Conservation (phyloP, 2,113 vertebrate genomes). For the Aptenodytes patagonicus region DNA sequence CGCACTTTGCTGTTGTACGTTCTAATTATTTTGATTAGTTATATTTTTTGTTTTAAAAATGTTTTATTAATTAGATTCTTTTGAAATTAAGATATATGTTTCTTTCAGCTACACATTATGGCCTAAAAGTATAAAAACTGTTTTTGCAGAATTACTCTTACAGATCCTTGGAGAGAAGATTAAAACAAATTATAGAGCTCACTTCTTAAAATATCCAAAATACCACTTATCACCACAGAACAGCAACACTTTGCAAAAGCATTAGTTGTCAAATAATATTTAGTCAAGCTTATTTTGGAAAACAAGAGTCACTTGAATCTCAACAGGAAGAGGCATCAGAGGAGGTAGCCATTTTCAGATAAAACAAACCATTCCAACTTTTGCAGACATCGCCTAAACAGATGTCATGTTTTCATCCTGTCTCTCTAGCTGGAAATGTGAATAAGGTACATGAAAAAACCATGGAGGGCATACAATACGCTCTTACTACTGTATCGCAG, state of each 20-base stretch:
- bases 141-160: neutral
- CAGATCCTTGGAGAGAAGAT: neutral
- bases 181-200: neutral
- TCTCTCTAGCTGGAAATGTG: neutral
- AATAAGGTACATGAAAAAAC: neutral
- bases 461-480: neutral
- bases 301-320: neutral
- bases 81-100: neutral
- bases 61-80: conserved; percentile 41
- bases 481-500: neutral
- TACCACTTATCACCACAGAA: neutral
- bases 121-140: neutral
- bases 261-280: neutral
- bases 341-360: neutral
- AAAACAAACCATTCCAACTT: neutral
- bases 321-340: neutral
- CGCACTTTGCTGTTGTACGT: neutral
- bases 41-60: conserved; percentile 16
- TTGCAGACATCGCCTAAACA: neutral
- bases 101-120: conserved; percentile 2
- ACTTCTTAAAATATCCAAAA: neutral
- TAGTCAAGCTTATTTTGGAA: neutral
- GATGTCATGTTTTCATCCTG: neutral
- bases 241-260: neutral
- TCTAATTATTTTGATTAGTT: conserved; percentile 36